phyloP scores from a whole-genome alignment of 2,113 vertebrate species.

The Pteronura brasiliensis region DNA sequence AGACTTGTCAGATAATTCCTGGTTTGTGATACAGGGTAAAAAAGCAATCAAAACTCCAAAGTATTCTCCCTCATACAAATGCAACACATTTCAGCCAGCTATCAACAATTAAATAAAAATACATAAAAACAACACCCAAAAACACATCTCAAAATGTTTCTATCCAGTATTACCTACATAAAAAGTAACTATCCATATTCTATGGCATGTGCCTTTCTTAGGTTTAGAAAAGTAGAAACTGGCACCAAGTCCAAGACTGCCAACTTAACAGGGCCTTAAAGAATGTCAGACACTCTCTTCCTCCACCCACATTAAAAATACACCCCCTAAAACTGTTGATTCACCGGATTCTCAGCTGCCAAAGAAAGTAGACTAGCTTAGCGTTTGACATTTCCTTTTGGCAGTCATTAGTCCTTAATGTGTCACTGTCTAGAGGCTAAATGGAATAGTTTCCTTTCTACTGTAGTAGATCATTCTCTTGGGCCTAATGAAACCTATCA shows the following conservation, averaged over 20 bases:
- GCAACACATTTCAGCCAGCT: background rate
- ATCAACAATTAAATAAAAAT: constrained; percentile 11
- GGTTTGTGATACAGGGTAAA: background rate
- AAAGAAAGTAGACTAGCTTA: constrained; percentile 26
- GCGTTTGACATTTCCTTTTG: constrained; percentile 70
- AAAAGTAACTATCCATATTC: constrained; percentile 14
- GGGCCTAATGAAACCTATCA: constrained; percentile 32
- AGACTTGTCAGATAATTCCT: background rate
- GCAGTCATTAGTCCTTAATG: constrained; percentile 61
- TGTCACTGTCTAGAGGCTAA: constrained; percentile 37
- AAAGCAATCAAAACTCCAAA: background rate
- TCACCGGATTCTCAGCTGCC: constrained; percentile 50
- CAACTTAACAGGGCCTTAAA: constrained; percentile 48
- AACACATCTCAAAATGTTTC: background rate
- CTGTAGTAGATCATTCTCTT: constrained; percentile 55
- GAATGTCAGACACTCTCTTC: constrained; percentile 34
- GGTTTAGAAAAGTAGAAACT: constrained; percentile 33
- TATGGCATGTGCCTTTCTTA: background rate
- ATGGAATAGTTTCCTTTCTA: constrained; percentile 57
- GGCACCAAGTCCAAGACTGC: constrained; percentile 26
- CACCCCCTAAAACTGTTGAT: constrained; percentile 59
- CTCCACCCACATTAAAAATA: constrained; percentile 60
- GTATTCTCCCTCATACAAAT: background rate
- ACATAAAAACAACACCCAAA: constrained; percentile 7
- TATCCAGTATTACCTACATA: background rate